Evolutionary conservation across 2,888 invertebrate species (phyloP).

Genomic region (Conistra vaccinii): DNA sequence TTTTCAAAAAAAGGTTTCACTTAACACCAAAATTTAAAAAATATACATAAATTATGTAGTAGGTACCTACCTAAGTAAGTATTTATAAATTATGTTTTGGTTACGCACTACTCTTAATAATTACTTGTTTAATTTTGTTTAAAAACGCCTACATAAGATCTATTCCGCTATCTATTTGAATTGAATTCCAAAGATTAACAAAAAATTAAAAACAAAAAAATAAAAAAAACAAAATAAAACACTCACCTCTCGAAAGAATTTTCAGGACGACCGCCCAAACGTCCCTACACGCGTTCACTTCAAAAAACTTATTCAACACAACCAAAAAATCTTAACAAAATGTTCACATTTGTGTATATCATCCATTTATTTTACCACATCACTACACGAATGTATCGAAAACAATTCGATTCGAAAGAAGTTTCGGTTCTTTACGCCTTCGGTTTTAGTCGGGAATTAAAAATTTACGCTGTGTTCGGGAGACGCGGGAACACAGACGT

Average conservation of each 20-base stretch:
- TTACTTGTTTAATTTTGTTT: constrained; percentile 5
- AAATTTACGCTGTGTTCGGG: constrained; percentile 79
- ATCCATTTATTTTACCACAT: constrained; percentile 68
- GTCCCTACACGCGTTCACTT: constrained; percentile 81
- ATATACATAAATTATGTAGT: neutral
- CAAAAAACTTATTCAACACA: constrained; percentile 83
- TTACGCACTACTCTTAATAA: neutral
- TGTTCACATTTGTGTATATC: constrained; percentile 64
- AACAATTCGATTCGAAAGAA: constrained; percentile 66
- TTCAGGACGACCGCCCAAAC: constrained; percentile 82
- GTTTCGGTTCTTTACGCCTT: constrained; percentile 70
- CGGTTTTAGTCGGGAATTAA: constrained; percentile 80
- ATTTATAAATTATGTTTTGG: neutral
- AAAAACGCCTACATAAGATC: neutral
- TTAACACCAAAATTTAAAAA: neutral
- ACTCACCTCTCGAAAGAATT: constrained; percentile 82
- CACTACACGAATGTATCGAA: constrained; percentile 70
- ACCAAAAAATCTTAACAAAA: constrained; percentile 68
- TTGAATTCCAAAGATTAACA: neutral
- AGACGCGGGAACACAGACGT: constrained; percentile 60
- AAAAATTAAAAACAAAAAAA: too few species aligned
- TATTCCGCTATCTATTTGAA: neutral
- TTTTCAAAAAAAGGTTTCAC: neutral
- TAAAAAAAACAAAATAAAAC: constrained; percentile 9
- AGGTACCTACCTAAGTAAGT: neutral